Conservation (phyloP, 2,113 vertebrate genomes). For the Salvelinus alpinus region DNA sequence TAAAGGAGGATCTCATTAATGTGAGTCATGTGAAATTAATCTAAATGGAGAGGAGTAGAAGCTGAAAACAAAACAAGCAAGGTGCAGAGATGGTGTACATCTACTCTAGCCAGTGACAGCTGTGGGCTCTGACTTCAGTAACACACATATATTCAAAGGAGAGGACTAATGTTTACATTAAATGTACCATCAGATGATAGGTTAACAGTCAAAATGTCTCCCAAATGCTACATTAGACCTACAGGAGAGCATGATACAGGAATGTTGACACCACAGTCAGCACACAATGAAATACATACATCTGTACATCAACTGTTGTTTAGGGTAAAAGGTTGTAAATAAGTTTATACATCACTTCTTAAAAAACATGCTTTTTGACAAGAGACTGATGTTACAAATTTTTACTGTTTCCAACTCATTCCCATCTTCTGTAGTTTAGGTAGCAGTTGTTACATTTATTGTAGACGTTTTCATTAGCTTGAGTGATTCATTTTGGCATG, state of each 20-base stretch:
- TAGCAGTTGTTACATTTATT: background rate
- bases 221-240: background rate
- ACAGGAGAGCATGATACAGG: background rate
- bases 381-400: background rate
- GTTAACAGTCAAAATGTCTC: background rate
- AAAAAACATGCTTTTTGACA: constrained; percentile 2
- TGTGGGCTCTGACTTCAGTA: constrained; percentile 26
- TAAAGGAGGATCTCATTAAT: background rate
- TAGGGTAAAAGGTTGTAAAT: background rate
- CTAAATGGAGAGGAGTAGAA: constrained; percentile 1
- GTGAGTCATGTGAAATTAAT: background rate
- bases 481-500: constrained; percentile 15
- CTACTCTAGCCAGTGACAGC: background rate
- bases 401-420: background rate
- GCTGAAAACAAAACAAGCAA: background rate
- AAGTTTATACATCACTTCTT: constrained; percentile 4
- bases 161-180: background rate
- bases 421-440: background rate
- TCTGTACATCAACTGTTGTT: background rate
- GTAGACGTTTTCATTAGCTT: background rate
- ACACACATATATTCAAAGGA: constrained; percentile 7
- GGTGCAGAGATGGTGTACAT: background rate
- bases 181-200: background rate
- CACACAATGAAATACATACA: background rate
- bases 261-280: constrained; percentile 1